A percentile compares a stretch with the other conserved stretches of the same genome.
Conservation (phyloP, 92 coral and sea anemone species). For the Siderastrea radians region DNA sequence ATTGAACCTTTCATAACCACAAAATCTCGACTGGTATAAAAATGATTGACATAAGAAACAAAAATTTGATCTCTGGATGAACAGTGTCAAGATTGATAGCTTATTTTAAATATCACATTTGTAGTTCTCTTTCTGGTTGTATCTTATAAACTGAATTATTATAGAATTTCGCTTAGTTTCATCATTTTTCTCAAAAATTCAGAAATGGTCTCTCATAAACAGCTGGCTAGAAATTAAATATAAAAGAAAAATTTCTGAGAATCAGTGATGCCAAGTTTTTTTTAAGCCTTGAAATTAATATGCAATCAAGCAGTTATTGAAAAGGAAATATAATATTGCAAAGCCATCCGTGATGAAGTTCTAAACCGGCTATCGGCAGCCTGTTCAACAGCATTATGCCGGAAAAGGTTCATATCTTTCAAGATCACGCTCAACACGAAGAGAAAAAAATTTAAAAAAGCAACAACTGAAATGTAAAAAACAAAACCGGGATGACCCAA, state of each 20-base stretch:
- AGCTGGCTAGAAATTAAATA: not conserved
- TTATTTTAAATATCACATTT: not conserved
- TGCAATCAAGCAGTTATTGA: conserved; percentile 7
- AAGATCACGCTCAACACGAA: conserved; percentile 8
- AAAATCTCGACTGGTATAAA: not conserved
- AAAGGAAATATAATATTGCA: conserved; percentile 19
- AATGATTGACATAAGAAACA: not conserved
- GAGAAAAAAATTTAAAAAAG: not conserved
- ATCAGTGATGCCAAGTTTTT: not conserved
- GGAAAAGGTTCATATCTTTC: not conserved
- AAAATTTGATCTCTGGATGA: not conserved
- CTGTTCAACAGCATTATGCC: not conserved
- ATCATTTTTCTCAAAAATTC: not conserved
- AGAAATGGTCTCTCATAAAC: not conserved
- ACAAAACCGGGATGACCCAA: not conserved
- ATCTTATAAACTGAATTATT: not conserved
- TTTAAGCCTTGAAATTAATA: not conserved
- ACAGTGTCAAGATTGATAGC: not conserved
- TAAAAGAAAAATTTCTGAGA: not conserved
- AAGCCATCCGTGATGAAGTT: conserved; percentile 2
- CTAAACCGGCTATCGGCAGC: conserved; percentile 11
- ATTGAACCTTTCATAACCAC: no score
- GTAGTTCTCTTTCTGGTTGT: not conserved
- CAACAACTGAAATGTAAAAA: not conserved
- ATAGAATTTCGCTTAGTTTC: not conserved